A percentile compares a stretch with the other conserved stretches of the same genome.
Conservation (phyloP, 2,113 vertebrate genomes). For the Mastomys natalensis region DNA sequence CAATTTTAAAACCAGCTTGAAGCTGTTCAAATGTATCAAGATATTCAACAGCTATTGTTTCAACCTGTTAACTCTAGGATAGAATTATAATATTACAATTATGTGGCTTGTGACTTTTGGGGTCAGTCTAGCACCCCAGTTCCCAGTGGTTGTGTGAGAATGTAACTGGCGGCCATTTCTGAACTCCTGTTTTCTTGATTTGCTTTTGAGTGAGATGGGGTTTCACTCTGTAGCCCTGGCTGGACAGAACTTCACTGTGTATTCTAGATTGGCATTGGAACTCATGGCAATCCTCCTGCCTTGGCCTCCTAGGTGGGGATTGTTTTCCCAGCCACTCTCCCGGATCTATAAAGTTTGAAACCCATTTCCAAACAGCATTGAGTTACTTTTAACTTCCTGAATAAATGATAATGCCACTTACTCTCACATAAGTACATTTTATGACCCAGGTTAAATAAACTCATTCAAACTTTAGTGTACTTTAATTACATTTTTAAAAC, state of each 20-base stretch:
- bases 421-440: not conserved
- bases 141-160: not conserved
- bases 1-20: not conserved
- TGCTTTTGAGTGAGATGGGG: too few species aligned
- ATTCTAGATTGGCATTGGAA: not conserved
- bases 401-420: not conserved
- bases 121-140: not conserved
- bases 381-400: not conserved
- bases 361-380: not conserved
- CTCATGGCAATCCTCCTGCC: not conserved
- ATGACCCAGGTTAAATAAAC: not conserved
- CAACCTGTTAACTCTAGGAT: not conserved
- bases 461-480: not conserved
- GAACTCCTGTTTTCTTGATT: too few species aligned
- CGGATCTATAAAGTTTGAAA: not conserved
- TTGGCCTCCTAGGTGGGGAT: too few species aligned
- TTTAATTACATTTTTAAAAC: slow-evolving; percentile 20
- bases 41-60: not conserved
- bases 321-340: not conserved
- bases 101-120: not conserved
- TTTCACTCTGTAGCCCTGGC: not conserved
- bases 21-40: not conserved
- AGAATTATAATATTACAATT: not conserved
- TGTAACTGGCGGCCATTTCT: not conserved
- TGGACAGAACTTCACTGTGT: not conserved